These are phyloP conservation scores for Anthophora plumipes DNA, from an alignment of 2,888 invertebrate genomes.

Conservation along the genomic window DNA sequence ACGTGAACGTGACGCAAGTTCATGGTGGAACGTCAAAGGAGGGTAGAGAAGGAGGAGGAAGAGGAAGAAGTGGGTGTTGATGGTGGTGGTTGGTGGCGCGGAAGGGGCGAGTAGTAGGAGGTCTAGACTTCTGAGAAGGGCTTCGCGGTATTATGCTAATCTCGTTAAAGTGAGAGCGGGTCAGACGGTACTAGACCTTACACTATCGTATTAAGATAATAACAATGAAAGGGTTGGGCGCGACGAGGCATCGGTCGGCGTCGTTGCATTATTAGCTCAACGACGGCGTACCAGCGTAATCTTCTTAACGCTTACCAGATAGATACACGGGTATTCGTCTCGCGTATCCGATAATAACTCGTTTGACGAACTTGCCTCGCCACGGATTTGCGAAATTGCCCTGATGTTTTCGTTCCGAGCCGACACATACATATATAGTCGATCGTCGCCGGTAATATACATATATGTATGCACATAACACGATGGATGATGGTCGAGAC, in stretches of 20 bases:
- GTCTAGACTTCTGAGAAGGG: conserved; percentile 78
- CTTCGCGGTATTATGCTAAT: conserved; percentile 82
- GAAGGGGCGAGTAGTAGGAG: conserved; percentile 40
- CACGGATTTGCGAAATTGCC: conserved; percentile 49
- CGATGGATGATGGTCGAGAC: background rate
- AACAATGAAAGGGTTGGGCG: conserved; percentile 76
- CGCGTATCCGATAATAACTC: conserved; percentile 61
- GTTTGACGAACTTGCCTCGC: conserved; percentile 48
- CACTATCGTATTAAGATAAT: conserved; percentile 80
- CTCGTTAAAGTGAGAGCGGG: conserved; percentile 81
- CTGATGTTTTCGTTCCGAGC: background rate
- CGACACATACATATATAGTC: too few relatives aligned
- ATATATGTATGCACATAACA: background rate
- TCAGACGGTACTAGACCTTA: conserved; percentile 79
- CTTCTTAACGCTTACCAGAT: conserved; percentile 65
- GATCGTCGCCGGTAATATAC: background rate
- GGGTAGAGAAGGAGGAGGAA: too few relatives aligned
- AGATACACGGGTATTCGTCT: conserved; percentile 56
- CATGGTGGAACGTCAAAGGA: conserved; percentile 3
- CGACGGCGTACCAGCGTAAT: conserved; percentile 62
- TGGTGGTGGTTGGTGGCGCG: conserved; percentile 3
- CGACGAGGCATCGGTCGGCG: conserved; percentile 62
- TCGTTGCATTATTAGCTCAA: conserved; percentile 70
- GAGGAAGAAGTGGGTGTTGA: too few relatives aligned
- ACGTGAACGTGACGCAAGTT: conserved; percentile 30